Base-by-base conservation (phyloP, 1,140 invertebrate genomes). In the Bombus terrestris region DNA sequence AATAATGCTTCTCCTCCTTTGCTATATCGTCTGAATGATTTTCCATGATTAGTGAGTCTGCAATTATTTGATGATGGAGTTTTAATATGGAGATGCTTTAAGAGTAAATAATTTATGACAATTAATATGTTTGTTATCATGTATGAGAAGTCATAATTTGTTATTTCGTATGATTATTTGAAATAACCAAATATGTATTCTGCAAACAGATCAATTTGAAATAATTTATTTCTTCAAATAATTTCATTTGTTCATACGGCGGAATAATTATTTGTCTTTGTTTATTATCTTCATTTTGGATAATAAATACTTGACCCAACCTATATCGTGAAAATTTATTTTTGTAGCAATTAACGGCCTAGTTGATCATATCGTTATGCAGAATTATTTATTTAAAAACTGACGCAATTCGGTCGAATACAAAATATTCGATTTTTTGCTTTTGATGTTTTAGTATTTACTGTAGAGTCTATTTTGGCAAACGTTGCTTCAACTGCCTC, bases 391-490 rank as follows among this genome's bases (percentile, higher is more conserved):
- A 53, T 53, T 22, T 35, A 28, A 57, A 57, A 57, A 6, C 25
- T 37, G 73, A 3, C 15, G 12, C 35, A 43, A 43, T 0, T 78
- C 64, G 3, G 43, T 32, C 25, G 37, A 12, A 6, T n/a, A 8
- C 18, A 41, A 77, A 62, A 35, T 39, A 39, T 39, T 77, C n/a
- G 37, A 41, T 18, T 12, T 39, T 37, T 64, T 32, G 18, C 37
- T 77, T 62, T 64, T 8, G n/a, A 64, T 78, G 64, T 78, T 78
- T 64, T 64, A 22, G 5, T 32, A 39, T 78, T 78, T 78, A 64
- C 76, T 43, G 39, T 32, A 2, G 39, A 5, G 59, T 64, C 39
- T 39, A 41, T 64, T 64, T 59, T 64, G 59, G 43, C 22, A 64
- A 78, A 78, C 43, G 18, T 53, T 53, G 18, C 47, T 22, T 53